A percentile compares a stretch with the other conserved stretches of the same genome.
Conservation (phyloP, 2,888 invertebrate species). For the Lutraria lutraria region DNA sequence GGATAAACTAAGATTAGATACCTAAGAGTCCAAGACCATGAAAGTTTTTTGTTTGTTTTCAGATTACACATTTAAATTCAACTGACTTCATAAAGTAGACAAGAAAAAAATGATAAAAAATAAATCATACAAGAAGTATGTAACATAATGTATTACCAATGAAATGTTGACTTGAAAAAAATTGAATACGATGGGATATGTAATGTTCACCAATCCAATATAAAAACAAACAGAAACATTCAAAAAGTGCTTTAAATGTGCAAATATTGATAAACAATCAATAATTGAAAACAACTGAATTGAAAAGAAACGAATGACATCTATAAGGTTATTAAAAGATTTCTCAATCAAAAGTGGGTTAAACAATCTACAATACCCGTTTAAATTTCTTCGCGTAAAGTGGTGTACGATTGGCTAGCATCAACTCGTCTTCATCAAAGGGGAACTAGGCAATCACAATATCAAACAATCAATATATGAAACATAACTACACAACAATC, state of each 20-base stretch:
- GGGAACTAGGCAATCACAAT: constrained; percentile 80
- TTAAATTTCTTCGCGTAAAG: constrained; percentile 81
- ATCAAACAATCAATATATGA: constrained; percentile 34
- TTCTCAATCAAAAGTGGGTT: constrained; percentile 32
- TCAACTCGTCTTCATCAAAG: constrained; percentile 84
- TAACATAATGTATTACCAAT: not conserved
- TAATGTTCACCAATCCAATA: not conserved
- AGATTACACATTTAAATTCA: too few species aligned
- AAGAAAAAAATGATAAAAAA: not conserved
- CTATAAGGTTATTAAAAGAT: constrained; percentile 34
- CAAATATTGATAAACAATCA: constrained; percentile 9
- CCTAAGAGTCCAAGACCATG: too few species aligned
- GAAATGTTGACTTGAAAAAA: not conserved
- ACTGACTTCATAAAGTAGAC: not conserved
- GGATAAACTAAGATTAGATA: too few species aligned
- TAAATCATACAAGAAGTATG: not conserved
- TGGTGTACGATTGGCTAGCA: constrained; percentile 82
- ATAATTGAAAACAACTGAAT: constrained; percentile 28
- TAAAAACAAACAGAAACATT: not conserved
- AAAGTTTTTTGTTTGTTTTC: too few species aligned
- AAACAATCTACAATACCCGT: constrained; percentile 72
- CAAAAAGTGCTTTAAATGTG: constrained; percentile 22
- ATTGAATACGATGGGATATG: not conserved
- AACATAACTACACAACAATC: not conserved
- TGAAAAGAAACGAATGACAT: constrained; percentile 10